Percentiles rank a stretch among this genome's conserved stretches.
Evolutionary conservation across 2,888 invertebrate genomes (phyloP).

Genomic region (Xestia rhomboidea): DNA sequence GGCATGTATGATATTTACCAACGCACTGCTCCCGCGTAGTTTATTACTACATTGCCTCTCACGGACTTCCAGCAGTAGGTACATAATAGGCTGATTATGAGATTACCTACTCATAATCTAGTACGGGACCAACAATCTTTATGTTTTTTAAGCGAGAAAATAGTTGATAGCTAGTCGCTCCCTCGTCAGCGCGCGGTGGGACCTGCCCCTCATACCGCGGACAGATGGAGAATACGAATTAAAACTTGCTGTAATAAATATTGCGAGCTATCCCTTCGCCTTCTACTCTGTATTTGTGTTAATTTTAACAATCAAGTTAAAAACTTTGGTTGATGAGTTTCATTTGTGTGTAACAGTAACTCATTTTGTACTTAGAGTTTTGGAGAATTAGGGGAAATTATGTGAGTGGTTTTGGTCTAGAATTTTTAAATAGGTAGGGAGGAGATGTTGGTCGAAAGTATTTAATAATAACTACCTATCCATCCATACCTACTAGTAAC

Average conservation of each 20-base stretch:
- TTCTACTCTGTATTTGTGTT: slow-evolving; percentile 44
- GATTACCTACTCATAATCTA: too few species aligned
- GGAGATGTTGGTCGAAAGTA: background rate
- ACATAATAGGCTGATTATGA: background rate
- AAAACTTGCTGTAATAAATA: slow-evolving; percentile 65
- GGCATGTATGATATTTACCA: too few species aligned
- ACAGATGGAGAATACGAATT: slow-evolving; percentile 54
- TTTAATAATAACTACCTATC: background rate
- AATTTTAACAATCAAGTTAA: slow-evolving; percentile 58
- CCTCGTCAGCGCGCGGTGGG: background rate
- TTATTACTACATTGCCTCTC: background rate
- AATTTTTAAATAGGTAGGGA: background rate
- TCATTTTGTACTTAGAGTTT: slow-evolving; percentile 16
- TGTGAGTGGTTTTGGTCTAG: background rate
- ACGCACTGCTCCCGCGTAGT: background rate
- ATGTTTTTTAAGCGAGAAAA: background rate
- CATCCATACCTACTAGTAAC: background rate
- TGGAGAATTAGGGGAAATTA: background rate
- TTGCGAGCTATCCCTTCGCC: slow-evolving; percentile 43
- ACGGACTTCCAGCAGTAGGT: background rate
- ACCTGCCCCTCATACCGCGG: slow-evolving; percentile 16
- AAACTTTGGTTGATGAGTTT: slow-evolving; percentile 53
- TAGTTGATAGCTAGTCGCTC: background rate
- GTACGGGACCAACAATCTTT: background rate
- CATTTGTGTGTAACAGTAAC: slow-evolving; percentile 23